phyloP scores from a whole-genome alignment of 30 jellyfish, hydroid and myxozoan species.

The Pseudorhiza aurosa region DNA sequence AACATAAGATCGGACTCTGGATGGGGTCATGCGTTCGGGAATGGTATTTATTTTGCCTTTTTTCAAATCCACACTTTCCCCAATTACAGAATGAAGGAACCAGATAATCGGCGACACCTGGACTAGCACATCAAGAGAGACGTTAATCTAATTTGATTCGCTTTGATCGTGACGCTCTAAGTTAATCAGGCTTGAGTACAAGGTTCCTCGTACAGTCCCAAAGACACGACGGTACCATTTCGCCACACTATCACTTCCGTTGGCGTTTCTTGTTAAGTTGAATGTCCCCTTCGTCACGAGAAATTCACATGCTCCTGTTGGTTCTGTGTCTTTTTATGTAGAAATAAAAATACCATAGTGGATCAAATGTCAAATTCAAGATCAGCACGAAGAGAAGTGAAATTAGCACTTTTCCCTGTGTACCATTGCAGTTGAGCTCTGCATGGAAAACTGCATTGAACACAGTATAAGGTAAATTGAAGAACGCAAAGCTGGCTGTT shows the following conservation, averaged over 20 bases:
- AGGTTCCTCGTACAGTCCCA: too few species aligned
- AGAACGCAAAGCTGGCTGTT: background rate
- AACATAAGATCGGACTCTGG: too few species aligned
- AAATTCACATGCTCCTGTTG: background rate
- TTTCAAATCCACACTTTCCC: slow-evolving; percentile 32
- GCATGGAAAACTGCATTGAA: background rate
- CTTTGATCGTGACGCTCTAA: too few species aligned
- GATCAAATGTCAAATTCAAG: background rate
- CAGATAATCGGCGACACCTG: too few species aligned
- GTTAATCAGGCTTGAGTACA: too few species aligned
- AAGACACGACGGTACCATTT: too few species aligned
- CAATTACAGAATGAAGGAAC: slow-evolving; percentile 14
- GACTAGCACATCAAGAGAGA: too few species aligned
- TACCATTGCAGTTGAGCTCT: background rate
- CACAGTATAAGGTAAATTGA: background rate
- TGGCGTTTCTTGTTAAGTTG: too few species aligned
- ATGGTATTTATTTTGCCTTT: too few species aligned
- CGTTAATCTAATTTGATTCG: too few species aligned
- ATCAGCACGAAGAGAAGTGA: background rate
- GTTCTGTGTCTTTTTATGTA: background rate
- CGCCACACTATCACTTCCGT: too few species aligned
- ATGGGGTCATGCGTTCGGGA: too few species aligned
- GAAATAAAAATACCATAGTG: background rate
- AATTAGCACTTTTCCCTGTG: background rate
- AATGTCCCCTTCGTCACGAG: background rate